phyloP scores from a whole-genome alignment of 2,888 invertebrate species.

The Erebia epiphron region DNA sequence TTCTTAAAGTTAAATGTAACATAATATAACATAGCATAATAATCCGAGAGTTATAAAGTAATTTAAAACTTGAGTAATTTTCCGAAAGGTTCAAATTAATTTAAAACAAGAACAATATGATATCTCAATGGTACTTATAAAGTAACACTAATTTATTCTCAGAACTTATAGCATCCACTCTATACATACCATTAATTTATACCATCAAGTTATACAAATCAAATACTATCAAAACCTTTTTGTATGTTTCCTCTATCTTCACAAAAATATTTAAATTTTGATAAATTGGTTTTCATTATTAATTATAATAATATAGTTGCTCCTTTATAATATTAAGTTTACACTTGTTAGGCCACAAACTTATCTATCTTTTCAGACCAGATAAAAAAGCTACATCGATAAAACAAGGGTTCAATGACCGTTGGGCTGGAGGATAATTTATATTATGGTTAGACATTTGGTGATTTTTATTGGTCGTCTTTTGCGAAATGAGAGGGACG shows the following conservation, averaged over 20 bases:
- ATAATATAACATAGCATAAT: neutral
- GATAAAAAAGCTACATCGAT: neutral
- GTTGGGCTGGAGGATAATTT: slow-evolving; percentile 9
- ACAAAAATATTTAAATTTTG: neutral
- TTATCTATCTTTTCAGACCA: neutral
- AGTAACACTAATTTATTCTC: neutral
- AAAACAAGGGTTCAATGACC: neutral
- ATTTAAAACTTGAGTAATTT: slow-evolving; percentile 12
- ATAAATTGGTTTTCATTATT: too few relatives aligned
- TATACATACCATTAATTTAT: too few relatives aligned
- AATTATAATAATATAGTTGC: too few relatives aligned
- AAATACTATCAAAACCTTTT: too few relatives aligned
- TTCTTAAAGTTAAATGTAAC: too few relatives aligned
- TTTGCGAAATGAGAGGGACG: neutral
- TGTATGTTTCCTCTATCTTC: too few relatives aligned
- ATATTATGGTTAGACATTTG: slow-evolving; percentile 10
- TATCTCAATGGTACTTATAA: neutral
- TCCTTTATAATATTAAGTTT: too few relatives aligned
- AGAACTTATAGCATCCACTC: too few relatives aligned
- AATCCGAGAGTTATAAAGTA: slow-evolving; percentile 1
- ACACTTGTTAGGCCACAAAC: neutral
- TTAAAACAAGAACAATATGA: slow-evolving; percentile 4
- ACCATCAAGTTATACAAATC: too few relatives aligned
- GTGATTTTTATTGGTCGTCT: slow-evolving; percentile 3
- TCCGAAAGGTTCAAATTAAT: neutral